Evolutionary conservation across 1,140 invertebrate genomes (phyloP).

Genomic region (Drosophila sp.): DNA sequence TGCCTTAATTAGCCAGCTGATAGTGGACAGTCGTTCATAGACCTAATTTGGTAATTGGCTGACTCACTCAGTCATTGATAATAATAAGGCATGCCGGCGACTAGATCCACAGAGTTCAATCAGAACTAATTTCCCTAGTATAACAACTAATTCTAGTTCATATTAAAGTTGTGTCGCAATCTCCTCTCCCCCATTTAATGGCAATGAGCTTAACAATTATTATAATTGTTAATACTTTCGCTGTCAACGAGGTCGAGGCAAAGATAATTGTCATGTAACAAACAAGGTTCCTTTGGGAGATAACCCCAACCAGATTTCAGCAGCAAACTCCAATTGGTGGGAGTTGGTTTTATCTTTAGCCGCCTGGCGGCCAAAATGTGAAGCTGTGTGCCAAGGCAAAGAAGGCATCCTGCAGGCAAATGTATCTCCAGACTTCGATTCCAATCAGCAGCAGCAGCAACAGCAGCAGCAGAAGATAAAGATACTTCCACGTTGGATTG

Average conservation of each 20-base stretch:
- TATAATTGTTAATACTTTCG: conserved; percentile 38
- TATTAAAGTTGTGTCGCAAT: neutral
- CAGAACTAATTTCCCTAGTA: neutral
- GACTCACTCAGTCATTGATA: conserved; percentile 15
- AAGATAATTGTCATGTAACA: conserved; percentile 41
- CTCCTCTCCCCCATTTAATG: neutral
- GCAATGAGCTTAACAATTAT: conserved; percentile 40
- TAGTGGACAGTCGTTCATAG: conserved; percentile 1
- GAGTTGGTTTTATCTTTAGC: conserved; percentile 32
- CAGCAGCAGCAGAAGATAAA: conserved; percentile 51
- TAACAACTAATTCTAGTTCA: neutral
- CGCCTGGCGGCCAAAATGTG: conserved; percentile 54
- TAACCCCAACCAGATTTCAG: conserved; percentile 38
- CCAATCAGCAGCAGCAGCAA: conserved; percentile 34
- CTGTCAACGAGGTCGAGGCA: conserved; percentile 22
- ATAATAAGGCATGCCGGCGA: conserved; percentile 1
- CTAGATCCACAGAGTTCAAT: neutral
- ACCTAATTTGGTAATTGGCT: conserved; percentile 18
- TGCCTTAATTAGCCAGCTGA: conserved; percentile 11
- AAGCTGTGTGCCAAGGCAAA: conserved; percentile 34
- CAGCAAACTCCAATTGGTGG: conserved; percentile 12
- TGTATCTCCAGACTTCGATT: conserved; percentile 43
- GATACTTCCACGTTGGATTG: neutral
- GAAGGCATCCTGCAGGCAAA: conserved; percentile 25
- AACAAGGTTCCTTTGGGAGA: conserved; percentile 29